Percentiles rank a stretch among this genome's conserved stretches.
Evolutionary conservation across 2,888 invertebrate genomes (phyloP).

Genomic region (Stenichneumon culpator): DNA sequence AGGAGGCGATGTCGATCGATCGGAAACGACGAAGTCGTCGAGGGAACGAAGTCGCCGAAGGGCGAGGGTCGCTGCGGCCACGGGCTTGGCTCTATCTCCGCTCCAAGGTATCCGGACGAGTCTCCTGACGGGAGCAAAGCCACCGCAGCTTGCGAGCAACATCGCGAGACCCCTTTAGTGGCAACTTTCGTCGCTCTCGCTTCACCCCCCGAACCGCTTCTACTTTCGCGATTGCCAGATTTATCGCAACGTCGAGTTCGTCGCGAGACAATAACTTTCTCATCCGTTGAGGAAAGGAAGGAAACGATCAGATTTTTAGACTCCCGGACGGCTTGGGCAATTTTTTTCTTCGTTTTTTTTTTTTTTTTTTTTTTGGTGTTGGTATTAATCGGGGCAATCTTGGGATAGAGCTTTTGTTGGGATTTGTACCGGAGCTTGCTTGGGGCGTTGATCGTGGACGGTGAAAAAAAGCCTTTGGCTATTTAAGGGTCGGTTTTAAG

Average conservation of each 20-base stretch:
- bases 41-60: not conserved
- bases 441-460: too few species aligned
- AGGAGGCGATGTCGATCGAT: constrained; percentile 41
- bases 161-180: constrained; percentile 6
- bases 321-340: not conserved
- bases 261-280: constrained; percentile 27
- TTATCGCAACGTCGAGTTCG: constrained; percentile 24
- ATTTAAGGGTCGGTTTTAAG: too few species aligned
- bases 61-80: constrained; percentile 10
- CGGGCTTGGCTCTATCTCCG: not conserved
- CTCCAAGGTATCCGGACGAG: constrained; percentile 32
- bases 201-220: not conserved
- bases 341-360: not conserved
- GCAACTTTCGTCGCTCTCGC: constrained; percentile 4
- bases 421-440: too few species aligned
- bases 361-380: not conserved
- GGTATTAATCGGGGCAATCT: not conserved
- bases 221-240: constrained; percentile 45
- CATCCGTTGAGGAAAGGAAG: constrained; percentile 29
- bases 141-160: constrained; percentile 41
- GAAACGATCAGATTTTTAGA: constrained; percentile 2
- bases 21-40: constrained; percentile 6
- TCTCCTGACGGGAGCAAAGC: constrained; percentile 3
- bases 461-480: too few species aligned
- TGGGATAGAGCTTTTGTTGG: not conserved